A percentile compares a stretch with the other conserved stretches of the same genome.
Evolutionary conservation across 2,888 invertebrate genomes (phyloP).

Genomic region (Erpobdella octoculata): DNA sequence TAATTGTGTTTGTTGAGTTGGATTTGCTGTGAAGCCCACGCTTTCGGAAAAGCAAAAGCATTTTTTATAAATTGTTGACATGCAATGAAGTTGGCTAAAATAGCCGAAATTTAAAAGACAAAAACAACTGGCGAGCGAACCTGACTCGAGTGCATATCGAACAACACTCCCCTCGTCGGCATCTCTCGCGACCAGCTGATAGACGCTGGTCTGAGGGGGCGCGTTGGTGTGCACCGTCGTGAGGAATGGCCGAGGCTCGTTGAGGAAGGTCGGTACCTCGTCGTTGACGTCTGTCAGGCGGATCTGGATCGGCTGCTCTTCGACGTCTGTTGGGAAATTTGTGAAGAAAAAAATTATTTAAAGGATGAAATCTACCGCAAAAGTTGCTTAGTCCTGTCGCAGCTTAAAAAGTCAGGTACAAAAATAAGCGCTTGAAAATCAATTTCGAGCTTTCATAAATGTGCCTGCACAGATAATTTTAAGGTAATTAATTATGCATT

Average conservation of each 20-base stretch:
- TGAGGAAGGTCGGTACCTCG: conserved; percentile 92
- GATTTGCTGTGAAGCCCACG: no score
- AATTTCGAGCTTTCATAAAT: no score
- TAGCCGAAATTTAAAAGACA: neutral
- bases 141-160: conserved; percentile 37
- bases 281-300: conserved; percentile 92
- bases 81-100: neutral
- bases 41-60: no score
- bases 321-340: conserved; percentile 23
- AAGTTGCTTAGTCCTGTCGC: no score
- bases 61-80: conserved; percentile 57
- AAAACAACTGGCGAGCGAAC: no score
- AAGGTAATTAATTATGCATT: conserved; percentile 11
- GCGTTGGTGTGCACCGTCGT: conserved; percentile 92
- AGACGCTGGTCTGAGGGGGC: conserved; percentile 86
- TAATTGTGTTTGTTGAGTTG: no score
- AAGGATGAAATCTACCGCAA: no score
- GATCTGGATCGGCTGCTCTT: conserved; percentile 69
- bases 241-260: conserved; percentile 91
- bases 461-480: no score
- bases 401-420: no score
- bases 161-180: conserved; percentile 93
- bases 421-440: no score
- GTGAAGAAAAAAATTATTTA: neutral
- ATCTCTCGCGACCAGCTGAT: conserved; percentile 91